A percentile compares a stretch with the other conserved stretches of the same genome.
Evolutionary conservation across 2,113 vertebrate genomes (phyloP).

Genomic region (Hyla sarda): DNA sequence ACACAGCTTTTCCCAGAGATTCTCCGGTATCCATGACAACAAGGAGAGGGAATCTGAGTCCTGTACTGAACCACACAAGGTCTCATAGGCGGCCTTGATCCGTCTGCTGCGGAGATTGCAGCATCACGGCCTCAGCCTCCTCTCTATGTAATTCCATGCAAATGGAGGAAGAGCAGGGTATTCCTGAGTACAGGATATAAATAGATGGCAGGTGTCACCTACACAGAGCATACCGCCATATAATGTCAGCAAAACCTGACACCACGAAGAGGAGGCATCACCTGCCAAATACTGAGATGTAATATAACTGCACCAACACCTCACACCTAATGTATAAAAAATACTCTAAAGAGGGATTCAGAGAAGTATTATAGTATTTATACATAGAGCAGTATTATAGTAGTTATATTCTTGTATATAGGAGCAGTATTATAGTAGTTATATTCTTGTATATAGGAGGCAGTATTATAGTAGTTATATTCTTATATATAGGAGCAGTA

Average conservation of each 20-base stretch:
- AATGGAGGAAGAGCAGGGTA: conserved; percentile 25
- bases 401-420: background rate
- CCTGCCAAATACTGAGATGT: background rate
- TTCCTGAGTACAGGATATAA: background rate
- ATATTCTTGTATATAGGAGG: background rate
- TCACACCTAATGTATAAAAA: too few species aligned
- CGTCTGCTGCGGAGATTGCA: conserved; percentile 19
- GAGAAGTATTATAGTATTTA: too few species aligned
- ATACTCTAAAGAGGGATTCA: too few species aligned
- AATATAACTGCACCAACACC: too few species aligned
- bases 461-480: conserved; percentile 2
- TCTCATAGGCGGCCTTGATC: conserved; percentile 3
- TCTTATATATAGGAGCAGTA: background rate
- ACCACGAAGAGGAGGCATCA: background rate
- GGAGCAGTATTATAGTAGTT: background rate
- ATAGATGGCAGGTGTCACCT: background rate
- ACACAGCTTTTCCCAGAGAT: background rate
- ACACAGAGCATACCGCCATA: background rate
- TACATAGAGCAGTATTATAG: background rate
- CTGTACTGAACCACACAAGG: background rate
- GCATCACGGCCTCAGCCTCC: background rate
- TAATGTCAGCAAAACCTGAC: background rate
- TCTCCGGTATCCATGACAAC: conserved; percentile 31
- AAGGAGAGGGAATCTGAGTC: conserved; percentile 2
- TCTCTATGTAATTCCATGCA: conserved; percentile 21